Percentiles rank a stretch among this genome's conserved stretches.
These are phyloP conservation scores for Stenodema calcarata DNA, from an alignment of 2,888 invertebrate species.

Conservation along the genomic window DNA sequence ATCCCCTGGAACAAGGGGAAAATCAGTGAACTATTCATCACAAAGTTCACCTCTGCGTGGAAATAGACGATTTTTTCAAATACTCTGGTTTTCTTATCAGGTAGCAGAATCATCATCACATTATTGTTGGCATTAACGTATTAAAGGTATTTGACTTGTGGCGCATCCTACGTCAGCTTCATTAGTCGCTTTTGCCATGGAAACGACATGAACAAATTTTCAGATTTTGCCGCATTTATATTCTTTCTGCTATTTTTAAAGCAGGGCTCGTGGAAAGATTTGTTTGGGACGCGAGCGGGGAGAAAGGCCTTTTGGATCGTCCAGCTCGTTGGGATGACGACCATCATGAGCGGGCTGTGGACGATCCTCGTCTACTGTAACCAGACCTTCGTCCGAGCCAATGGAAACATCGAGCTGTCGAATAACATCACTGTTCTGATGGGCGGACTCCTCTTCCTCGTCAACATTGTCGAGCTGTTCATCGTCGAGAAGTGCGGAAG, in stretches of 20 bases:
- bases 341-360: constrained; percentile 54
- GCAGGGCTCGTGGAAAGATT: constrained; percentile 51
- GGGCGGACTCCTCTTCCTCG: constrained; percentile 54
- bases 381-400: constrained; percentile 52
- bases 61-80: no score
- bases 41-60: no score
- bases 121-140: no score
- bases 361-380: constrained; percentile 55
- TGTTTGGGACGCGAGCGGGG: constrained; percentile 46
- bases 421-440: constrained; percentile 54
- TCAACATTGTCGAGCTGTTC: constrained; percentile 53
- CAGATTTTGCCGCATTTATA: no score
- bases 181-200: no score
- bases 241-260: no score
- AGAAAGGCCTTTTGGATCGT: constrained; percentile 50
- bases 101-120: no score
- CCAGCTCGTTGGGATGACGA: constrained; percentile 39
- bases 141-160: no score
- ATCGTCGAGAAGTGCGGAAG: constrained; percentile 54
- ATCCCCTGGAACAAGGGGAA: no score
- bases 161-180: no score
- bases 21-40: no score
- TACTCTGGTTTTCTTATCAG: no score
- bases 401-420: constrained; percentile 43
- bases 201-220: background rate